Base-by-base conservation (phyloP, 2,797 vertebrate genomes). In the Pangasius larnaudii region DNA sequence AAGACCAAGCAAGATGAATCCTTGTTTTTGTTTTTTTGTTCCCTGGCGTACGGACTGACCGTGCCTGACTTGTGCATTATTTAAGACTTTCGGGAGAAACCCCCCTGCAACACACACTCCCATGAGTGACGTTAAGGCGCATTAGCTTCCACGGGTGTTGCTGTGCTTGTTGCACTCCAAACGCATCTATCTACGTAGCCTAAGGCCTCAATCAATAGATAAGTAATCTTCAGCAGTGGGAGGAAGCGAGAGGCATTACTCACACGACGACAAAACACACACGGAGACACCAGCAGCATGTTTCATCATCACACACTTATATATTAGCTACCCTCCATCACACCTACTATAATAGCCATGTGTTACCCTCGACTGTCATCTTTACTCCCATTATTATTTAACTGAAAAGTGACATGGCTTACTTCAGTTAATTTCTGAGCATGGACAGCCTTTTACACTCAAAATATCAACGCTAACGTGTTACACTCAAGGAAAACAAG, bases 141-240 rank as follows among this genome's bases (percentile, higher is more conserved):
- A 95, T 95, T 95, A 95, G 95, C 91, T 94, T 94, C 91, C 56
- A 83, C 16, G 93, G 93, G 92, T 94, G 94, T 94, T 96, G 94
- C 94, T 94, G 95, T 93, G 90, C 94, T 95, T 94, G 95, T 95
- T 95, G 94, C 94, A 93, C 92, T 92, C 92, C 89, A 87, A 94
- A 95, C 90, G 91, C 95, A 96, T 96, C 94, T 95, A 94, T 96
- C 96, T 96, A 95, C 91, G 92, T 92, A 92, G 92, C 85, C 90
- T 91, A 91, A 89, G 84, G 92, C 91, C 94, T 94, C 94, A 95
- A 97, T 96, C 96, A 94, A 97, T 96, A 96, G 95, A 95, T 95
- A 95, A 96, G 95, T 96, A 95, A 96, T 96, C 95, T 92, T 92
- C 92, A 90, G 94, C 94, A 94, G 94, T 94, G 94, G 92, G 94